Conservation (phyloP, 2,113 vertebrate species). For the Sula dactylatra region DNA sequence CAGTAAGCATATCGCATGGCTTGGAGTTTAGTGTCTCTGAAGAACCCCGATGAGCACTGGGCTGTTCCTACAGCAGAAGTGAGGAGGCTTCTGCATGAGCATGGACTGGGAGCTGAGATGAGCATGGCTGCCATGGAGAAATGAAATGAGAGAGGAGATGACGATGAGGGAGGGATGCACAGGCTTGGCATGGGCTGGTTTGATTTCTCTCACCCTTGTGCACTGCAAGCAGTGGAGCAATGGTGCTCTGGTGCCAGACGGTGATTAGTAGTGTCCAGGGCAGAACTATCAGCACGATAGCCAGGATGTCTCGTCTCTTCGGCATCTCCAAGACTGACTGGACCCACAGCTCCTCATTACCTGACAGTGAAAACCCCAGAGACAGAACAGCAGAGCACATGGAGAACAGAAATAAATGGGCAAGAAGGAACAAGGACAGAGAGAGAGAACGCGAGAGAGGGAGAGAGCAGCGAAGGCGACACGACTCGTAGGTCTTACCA, state of each 20-base stretch:
- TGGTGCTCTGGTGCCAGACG: constrained; percentile 98
- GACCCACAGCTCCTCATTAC: constrained; percentile 95
- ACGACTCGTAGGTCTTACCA: constrained; percentile 80
- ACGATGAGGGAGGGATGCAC: constrained; percentile 22
- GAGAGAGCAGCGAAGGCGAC: constrained; percentile 36
- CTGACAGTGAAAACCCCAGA: constrained; percentile 80
- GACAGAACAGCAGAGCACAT: constrained; percentile 73
- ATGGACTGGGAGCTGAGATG: constrained; percentile 44
- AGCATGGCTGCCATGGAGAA: constrained; percentile 29
- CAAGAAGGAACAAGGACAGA: constrained; percentile 53
- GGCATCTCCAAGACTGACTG: constrained; percentile 98
- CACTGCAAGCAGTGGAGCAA: constrained; percentile 90
- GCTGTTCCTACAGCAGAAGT: neutral
- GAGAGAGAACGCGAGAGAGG: constrained; percentile 33
- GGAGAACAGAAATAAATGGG: constrained; percentile 78
- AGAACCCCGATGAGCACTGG: neutral
- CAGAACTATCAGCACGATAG: constrained; percentile 97
- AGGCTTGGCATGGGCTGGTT: neutral
- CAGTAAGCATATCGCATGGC: neutral
- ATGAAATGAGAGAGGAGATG: constrained; percentile 57
- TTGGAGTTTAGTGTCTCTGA: neutral
- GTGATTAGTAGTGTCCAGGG: constrained; percentile 99
- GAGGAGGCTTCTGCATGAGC: constrained; percentile 7
- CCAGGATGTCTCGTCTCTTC: constrained; percentile 99
- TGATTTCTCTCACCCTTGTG: constrained; percentile 89